phyloP scores from a whole-genome alignment of 2,797 vertebrate genomes.

The Enteromius treurensis region DNA sequence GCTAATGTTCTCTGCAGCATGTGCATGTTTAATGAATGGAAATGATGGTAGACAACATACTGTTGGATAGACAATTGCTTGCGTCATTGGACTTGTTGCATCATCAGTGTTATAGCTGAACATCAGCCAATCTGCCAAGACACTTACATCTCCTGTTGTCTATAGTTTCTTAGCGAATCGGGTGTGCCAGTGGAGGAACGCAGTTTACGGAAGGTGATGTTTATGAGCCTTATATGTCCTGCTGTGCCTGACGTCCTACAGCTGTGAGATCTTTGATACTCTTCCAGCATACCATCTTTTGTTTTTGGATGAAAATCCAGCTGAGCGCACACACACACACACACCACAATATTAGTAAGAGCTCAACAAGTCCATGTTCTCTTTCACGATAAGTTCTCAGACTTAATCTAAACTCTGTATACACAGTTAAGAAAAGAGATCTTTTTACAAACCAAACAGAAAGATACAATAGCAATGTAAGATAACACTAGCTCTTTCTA shows the following conservation, averaged over 20 bases:
- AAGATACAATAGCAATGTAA: background rate
- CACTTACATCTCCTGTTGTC: conserved; percentile 14
- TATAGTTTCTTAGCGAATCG: conserved; percentile 2
- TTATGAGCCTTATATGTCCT: conserved; percentile 47
- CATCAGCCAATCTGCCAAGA: background rate
- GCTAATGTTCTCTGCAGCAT: conserved; percentile 12
- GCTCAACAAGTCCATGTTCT: conserved; percentile 28
- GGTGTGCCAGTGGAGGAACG: conserved; percentile 33
- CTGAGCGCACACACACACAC: conserved; percentile 18
- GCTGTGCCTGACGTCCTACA: conserved; percentile 46
- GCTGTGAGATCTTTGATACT: conserved; percentile 50
- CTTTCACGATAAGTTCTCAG: conserved; percentile 10
- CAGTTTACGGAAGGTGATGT: conserved; percentile 48
- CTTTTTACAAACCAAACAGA: background rate
- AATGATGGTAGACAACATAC: background rate
- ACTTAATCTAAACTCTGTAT: conserved; percentile 4
- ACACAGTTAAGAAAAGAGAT: background rate
- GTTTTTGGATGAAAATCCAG: conserved; percentile 41
- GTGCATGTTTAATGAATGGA: background rate
- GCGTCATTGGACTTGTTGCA: background rate
- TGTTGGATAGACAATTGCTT: background rate
- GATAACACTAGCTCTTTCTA: background rate
- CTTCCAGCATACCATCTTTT: conserved; percentile 39
- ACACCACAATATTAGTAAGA: conserved; percentile 4
- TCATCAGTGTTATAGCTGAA: background rate